phyloP scores from a whole-genome alignment of 35 echinoderm and acorn worm species.

The Apostichopus parvimensis region DNA sequence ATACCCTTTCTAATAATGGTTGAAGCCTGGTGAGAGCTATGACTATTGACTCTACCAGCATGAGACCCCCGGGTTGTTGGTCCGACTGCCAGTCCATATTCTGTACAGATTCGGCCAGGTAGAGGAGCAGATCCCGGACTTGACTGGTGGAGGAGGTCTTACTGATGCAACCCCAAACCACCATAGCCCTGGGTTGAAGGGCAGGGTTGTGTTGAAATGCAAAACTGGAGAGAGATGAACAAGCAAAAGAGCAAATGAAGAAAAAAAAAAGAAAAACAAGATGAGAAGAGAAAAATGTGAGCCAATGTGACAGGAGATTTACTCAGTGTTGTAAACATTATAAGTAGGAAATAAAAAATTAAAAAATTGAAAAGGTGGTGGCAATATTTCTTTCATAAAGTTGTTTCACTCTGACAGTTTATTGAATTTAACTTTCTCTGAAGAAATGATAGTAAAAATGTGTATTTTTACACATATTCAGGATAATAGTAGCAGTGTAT shows the following conservation, averaged over 20 bases:
- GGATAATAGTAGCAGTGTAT: too few species aligned
- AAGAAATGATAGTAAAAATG: too few species aligned
- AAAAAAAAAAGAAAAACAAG: neutral
- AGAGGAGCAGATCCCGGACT: constrained; percentile 54
- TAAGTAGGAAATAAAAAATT: too few species aligned
- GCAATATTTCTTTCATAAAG: too few species aligned
- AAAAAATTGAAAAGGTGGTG: too few species aligned
- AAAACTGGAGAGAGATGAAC: constrained; percentile 62
- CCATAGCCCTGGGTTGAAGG: constrained; percentile 94
- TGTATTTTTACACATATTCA: too few species aligned
- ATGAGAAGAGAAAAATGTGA: too few species aligned
- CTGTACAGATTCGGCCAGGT: constrained; percentile 75
- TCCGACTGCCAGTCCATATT: constrained; percentile 71
- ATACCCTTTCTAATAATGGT: constrained; percentile 42
- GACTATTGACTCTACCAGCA: constrained; percentile 74
- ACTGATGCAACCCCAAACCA: constrained; percentile 96
- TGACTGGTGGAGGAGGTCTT: constrained; percentile 65
- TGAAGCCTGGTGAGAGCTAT: constrained; percentile 63
- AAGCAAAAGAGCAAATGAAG: neutral
- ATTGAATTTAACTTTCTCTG: too few species aligned
- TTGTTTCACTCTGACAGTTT: too few species aligned
- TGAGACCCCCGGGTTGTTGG: constrained; percentile 72
- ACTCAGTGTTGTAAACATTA: too few species aligned
- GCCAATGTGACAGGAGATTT: too few species aligned
- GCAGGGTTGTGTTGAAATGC: constrained; percentile 95